Evolutionary conservation across 2,888 invertebrate species (phyloP), one percentile per base, ranked within the genome.

Genomic region (Troides aeacus): DNA sequence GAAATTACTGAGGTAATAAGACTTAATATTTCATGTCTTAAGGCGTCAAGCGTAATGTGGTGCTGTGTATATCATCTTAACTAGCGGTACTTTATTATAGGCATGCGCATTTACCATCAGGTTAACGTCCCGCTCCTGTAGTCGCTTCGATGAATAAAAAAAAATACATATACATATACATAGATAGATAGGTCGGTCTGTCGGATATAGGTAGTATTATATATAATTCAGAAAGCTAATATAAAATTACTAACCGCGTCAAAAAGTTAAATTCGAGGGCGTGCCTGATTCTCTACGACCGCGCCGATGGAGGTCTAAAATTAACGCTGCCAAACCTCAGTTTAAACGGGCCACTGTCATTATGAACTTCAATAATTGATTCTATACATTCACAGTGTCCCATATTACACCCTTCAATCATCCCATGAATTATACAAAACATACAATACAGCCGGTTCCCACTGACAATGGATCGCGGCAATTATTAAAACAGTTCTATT

Each of bases 341-440:
- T 39, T 42, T 58, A 56, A n/a, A 39, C 8, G 24, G 42, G 15
- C 5, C 58, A 50, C 60, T 42, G 53, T 39, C 39, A 58, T 63
- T 39, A 59, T 4, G 36, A 10, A 24, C 53, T n/a, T 53, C 50
- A 64, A 63, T 68, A 68, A 68, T 63, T 64, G 36, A 50, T 60
- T 57, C 46, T 17, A 58, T 68, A 59, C 21, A 64, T 64, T 68
- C 59, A n/a, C 21, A 63, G 59, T 63, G 39, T 58, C 30, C 58
- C 21, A 42, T 58, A 57, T 21, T 57, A 62, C 62, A 64, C 63
- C 63, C 68, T 60, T 59, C 59, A 68, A 68, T 68, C 59, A 68
- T 46, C 24, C 36, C 50, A 64, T 68, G 59, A 68, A 68, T 68
- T 63, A 46, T 64, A 59, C 53, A 66, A 53, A 60, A 39, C 39